Percentiles rank a stretch among this genome's conserved stretches.
Evolutionary conservation across 2,888 invertebrate species (phyloP).

Genomic region (Leptinotarsa juncta): DNA sequence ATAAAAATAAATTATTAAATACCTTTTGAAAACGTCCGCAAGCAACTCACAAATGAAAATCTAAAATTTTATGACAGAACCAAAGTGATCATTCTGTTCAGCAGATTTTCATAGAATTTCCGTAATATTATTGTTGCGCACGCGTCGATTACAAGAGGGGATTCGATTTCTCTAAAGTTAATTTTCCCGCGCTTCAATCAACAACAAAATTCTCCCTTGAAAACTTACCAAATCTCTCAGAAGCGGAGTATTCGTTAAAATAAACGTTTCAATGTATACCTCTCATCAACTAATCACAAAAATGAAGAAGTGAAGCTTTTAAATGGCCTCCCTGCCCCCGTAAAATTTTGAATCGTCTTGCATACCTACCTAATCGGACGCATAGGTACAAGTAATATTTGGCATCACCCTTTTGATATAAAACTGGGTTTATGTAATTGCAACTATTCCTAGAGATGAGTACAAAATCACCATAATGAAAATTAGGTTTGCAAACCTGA

Average conservation of each 20-base stretch:
- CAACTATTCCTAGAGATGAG: no score
- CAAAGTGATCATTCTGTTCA: constrained; percentile 52
- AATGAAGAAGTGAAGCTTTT: no score
- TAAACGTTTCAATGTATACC: not conserved
- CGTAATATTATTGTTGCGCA: constrained; percentile 52
- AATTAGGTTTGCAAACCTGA: no score
- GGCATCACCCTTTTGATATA: not conserved
- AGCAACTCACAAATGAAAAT: constrained; percentile 47
- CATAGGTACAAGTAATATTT: not conserved
- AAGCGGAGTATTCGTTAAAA: not conserved
- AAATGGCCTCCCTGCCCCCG: not conserved
- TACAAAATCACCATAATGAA: no score
- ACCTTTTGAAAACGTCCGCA: constrained; percentile 48
- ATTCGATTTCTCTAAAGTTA: constrained; percentile 44
- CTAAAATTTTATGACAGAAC: constrained; percentile 57
- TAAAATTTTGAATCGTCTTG: not conserved
- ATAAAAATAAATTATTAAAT: constrained; percentile 49
- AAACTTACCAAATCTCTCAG: constrained; percentile 19
- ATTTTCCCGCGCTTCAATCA: constrained; percentile 43
- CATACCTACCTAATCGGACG: not conserved
- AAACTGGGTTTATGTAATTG: no score
- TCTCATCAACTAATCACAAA: no score
- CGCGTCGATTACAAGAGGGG: constrained; percentile 48
- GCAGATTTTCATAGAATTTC: constrained; percentile 52
- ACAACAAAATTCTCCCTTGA: constrained; percentile 29